Evolutionary conservation across 2,888 invertebrate species (phyloP), one percentile per base, ranked within the genome.

Genomic region (Oegoconia quadripuncta): DNA sequence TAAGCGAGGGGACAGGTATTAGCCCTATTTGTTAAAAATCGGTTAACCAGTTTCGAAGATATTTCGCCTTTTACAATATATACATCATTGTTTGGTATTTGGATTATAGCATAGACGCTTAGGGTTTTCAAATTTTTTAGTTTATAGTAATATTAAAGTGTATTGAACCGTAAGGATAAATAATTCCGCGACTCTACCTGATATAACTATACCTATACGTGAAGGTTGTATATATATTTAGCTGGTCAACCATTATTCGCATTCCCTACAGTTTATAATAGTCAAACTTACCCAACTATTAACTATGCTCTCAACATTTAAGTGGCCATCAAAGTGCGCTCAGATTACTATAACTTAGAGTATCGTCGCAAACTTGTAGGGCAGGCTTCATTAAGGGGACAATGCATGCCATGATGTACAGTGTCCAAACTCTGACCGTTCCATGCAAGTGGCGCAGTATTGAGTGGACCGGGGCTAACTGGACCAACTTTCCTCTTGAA

Each of bases 401-500:
- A 72, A 77, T 79, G 79, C 82, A 81, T 73, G 74, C 62, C 64
- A 67, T 76, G 81, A 81, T 73, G 75, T 68, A 67, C 61, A 60
- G 59, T 59, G 67, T 62, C 67, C 64, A 56, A 79, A 81, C 76
- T 81, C 66, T 41, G 71, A 61, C 79, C 74, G 81, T 87, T 87
- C 59, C 60, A 69, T 66, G 67, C 86, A 87, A 86, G 79, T 83
- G 86, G 75, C 68, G 79, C 78, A 52, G 55, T 63, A 68, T 71
- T 59, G 64, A 71, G 63, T 70, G 66, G 68, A 68, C 71, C 54
- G 52, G 47, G 46, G 41, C 52, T 48, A 57, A 56, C 57, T 55
- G 59, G 62, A 53, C 57, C 45, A 86, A 86, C 77, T 87, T 87
- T 81, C 70, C 82, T 75, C 74, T 74, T 84, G 83, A 84, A 84